These are phyloP conservation scores for Campoplex nolae DNA, from an alignment of 2,888 invertebrate genomes.

Conservation along the genomic window DNA sequence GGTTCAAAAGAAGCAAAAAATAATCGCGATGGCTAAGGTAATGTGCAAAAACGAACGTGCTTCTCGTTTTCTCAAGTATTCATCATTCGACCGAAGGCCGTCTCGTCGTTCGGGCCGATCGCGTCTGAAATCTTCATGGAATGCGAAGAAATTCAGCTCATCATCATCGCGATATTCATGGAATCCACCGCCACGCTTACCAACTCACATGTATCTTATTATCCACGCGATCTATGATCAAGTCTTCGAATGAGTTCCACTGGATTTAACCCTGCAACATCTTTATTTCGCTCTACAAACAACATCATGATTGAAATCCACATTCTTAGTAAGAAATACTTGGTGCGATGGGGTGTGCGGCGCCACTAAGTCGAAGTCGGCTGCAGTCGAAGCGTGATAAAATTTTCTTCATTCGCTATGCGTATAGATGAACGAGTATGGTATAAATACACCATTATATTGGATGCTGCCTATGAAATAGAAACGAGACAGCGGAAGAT, in stretches of 20 bases:
- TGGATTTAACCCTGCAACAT: not conserved
- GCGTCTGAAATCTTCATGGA: not conserved
- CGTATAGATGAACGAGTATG: not conserved
- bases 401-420: slow-evolving; percentile 22
- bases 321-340: not conserved
- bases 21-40: not conserved
- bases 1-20: not conserved
- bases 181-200: not conserved
- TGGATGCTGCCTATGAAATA: slow-evolving; percentile 17
- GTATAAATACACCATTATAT: not conserved
- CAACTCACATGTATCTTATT: not conserved
- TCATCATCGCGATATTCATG: not conserved
- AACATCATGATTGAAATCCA: not conserved
- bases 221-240: not conserved
- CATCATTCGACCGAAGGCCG: not conserved
- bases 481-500: not conserved
- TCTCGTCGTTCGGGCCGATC: not conserved
- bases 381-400: slow-evolving; percentile 17
- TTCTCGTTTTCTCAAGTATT: slow-evolving; percentile 11
- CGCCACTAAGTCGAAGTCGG: slow-evolving; percentile 9
- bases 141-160: not conserved
- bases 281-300: not conserved
- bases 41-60: slow-evolving; percentile 8
- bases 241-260: not conserved
- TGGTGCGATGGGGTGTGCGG: not conserved